Percentiles rank a stretch among this genome's conserved stretches.
Conservation (phyloP, 1,140 invertebrate genomes). For the Mamestra configurata region DNA sequence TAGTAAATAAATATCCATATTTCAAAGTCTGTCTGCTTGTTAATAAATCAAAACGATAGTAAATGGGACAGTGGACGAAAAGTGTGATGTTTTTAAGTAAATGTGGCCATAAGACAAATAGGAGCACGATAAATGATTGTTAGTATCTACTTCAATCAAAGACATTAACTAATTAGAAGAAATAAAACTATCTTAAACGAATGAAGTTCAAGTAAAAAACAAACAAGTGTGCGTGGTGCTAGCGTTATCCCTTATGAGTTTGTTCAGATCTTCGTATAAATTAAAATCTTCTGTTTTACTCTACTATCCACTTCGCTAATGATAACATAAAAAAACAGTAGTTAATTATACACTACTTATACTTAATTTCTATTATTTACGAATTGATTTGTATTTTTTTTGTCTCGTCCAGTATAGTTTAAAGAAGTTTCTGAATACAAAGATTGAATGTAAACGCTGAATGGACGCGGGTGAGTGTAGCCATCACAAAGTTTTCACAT, state of each 20-base stretch:
- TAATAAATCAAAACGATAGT: slow-evolving; percentile 7
- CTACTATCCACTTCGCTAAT: not conserved
- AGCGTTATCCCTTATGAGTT: slow-evolving; percentile 1
- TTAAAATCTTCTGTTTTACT: slow-evolving; percentile 6
- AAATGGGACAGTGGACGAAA: not conserved
- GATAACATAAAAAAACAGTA: not conserved
- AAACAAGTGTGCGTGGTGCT: not conserved
- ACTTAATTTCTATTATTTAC: not conserved
- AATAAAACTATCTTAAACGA: not conserved
- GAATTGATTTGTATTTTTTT: not conserved
- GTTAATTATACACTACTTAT: too few relatives aligned
- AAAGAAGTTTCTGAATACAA: slow-evolving; percentile 23
- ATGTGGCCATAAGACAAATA: not conserved
- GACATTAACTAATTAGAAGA: not conserved
- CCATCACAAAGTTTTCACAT: slow-evolving; percentile 66
- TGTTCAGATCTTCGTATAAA: slow-evolving; percentile 1
- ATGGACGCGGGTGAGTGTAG: slow-evolving; percentile 44
- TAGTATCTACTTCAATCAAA: not conserved
- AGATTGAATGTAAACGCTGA: slow-evolving; percentile 46
- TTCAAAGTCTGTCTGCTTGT: not conserved
- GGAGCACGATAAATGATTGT: not conserved
- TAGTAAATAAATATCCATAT: not conserved
- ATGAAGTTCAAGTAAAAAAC: not conserved
- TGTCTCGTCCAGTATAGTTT: not conserved
- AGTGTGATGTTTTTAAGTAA: not conserved